These are phyloP conservation scores for Oppia nitens DNA, from an alignment of 1,140 invertebrate species.

Conservation along the genomic window DNA sequence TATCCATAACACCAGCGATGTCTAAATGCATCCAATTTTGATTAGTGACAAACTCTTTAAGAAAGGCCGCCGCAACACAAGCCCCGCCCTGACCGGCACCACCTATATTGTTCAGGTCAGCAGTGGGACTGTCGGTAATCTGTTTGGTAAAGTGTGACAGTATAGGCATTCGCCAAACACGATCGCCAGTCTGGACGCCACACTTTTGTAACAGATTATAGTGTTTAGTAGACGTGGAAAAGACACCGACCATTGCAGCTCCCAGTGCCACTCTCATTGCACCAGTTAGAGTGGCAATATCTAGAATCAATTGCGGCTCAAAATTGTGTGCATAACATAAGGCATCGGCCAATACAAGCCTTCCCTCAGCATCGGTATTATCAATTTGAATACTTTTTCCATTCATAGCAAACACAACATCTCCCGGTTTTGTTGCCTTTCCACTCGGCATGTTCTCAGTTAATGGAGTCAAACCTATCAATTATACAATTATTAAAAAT, in stretches of 20 bases:
- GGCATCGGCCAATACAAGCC: constrained; percentile 72
- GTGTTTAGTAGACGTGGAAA: constrained; percentile 45
- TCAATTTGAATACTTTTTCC: constrained; percentile 72
- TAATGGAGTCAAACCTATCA: constrained; percentile 54
- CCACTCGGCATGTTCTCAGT: constrained; percentile 75
- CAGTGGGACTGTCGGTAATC: constrained; percentile 44
- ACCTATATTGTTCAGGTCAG: constrained; percentile 64
- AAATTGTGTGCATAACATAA: constrained; percentile 60
- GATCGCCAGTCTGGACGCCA: constrained; percentile 53
- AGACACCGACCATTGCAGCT: constrained; percentile 55
- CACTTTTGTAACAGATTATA: constrained; percentile 41
- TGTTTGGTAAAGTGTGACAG: constrained; percentile 58
- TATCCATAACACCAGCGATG: constrained; percentile 59
- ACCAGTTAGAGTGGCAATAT: constrained; percentile 67
- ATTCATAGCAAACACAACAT: constrained; percentile 62
- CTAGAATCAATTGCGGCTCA: constrained; percentile 46
- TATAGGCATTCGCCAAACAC: constrained; percentile 73
- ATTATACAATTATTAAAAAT: not conserved
- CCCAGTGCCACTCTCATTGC: constrained; percentile 29
- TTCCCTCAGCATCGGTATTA: constrained; percentile 78
- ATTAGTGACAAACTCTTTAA: constrained; percentile 58
- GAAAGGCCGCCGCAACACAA: constrained; percentile 71
- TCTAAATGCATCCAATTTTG: constrained; percentile 72
- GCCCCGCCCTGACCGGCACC: constrained; percentile 44
- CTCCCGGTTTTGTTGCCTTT: constrained; percentile 64